Percentiles rank a stretch among this genome's conserved stretches.
phyloP scores from a whole-genome alignment of 2,888 invertebrate genomes.

The Archips xylosteana region DNA sequence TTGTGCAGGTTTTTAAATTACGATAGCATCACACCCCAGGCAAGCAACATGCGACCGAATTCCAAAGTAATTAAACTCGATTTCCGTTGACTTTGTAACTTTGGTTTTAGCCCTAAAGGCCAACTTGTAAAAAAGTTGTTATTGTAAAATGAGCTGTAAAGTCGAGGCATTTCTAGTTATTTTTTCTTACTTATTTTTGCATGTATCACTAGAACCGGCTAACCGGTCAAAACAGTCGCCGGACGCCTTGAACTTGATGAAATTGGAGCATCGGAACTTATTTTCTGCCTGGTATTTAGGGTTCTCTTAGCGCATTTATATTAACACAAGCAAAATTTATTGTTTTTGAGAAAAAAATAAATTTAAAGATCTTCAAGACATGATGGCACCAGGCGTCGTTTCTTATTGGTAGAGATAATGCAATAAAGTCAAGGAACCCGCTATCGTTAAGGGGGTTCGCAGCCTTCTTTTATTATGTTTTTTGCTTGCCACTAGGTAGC shows the following conservation, averaged over 20 bases:
- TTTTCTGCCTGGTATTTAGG: slow-evolving; percentile 27
- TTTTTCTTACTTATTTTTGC: slow-evolving; percentile 16
- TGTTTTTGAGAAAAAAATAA: background rate
- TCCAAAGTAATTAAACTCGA: slow-evolving; percentile 67
- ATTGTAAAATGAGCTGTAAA: slow-evolving; percentile 56
- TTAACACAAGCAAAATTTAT: background rate
- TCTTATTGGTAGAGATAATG: background rate
- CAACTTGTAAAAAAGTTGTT: slow-evolving; percentile 56
- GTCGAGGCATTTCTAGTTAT: slow-evolving; percentile 19
- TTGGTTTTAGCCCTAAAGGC: slow-evolving; percentile 67
- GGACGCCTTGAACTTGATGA: slow-evolving; percentile 41
- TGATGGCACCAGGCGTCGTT: background rate
- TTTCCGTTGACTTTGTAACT: slow-evolving; percentile 66
- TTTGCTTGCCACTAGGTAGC: slow-evolving; percentile 29
- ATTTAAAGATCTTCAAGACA: background rate
- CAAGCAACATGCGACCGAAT: slow-evolving; percentile 58
- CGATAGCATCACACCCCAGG: slow-evolving; percentile 45
- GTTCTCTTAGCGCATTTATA: slow-evolving; percentile 3
- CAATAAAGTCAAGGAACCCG: slow-evolving; percentile 1
- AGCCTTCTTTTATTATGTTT: background rate
- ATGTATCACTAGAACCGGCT: slow-evolving; percentile 40
- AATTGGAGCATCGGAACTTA: slow-evolving; percentile 41
- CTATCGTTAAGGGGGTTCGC: slow-evolving; percentile 4
- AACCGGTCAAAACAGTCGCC: slow-evolving; percentile 23
- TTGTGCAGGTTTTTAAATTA: slow-evolving; percentile 59